Base-by-base conservation (phyloP, 1,140 invertebrate genomes). In the Bombus turneri region DNA sequence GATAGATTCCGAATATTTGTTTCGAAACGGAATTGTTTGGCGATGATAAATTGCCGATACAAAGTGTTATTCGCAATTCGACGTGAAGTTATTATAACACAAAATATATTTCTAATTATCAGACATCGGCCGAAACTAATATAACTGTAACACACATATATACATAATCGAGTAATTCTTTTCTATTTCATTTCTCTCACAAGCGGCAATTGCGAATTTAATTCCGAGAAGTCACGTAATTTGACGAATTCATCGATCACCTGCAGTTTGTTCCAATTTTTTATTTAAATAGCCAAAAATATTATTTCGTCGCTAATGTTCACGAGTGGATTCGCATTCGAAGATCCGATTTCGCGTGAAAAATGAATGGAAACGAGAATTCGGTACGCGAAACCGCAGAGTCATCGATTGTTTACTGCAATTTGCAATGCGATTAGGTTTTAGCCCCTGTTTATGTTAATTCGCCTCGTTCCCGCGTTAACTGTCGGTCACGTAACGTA, bases 41-140 rank as follows among this genome's bases (percentile, higher is more conserved):
- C 34, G 77, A 88, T 88, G 77, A 88, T 88, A 77, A 68, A 31
- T 64, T 69, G 47, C 28, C 64, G 82, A 84, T 79, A 81, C n/a
- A 34, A 68, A 86, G 74, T 75, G 43, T 86, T 82, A 74, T 81
- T 77, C 79, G 71, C 87, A 53, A 79, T 31, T 73, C 12, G 43
- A 59, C 68, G 75, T 47, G 69, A 69, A 64, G 71, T 43, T 34
- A 68, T 82, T 69, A 72, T 22, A 34, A 31, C 4, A 4, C 69
- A 10, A 31, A 73, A 18, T 75, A 59, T 80, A 84, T 89, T 83
- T 79, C 62, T 83, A 76, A 86, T 78, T 78, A 37, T 10, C 31
- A 69, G 66, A 37, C 34, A 25, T 68, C 34, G n/a, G 34, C 8
- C 22, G 34, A n/a, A 5, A n/a, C 4, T n/a, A 3, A 37, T 2